Evolutionary conservation across 2,113 vertebrate genomes (phyloP).

Genomic region (Pica pica): DNA sequence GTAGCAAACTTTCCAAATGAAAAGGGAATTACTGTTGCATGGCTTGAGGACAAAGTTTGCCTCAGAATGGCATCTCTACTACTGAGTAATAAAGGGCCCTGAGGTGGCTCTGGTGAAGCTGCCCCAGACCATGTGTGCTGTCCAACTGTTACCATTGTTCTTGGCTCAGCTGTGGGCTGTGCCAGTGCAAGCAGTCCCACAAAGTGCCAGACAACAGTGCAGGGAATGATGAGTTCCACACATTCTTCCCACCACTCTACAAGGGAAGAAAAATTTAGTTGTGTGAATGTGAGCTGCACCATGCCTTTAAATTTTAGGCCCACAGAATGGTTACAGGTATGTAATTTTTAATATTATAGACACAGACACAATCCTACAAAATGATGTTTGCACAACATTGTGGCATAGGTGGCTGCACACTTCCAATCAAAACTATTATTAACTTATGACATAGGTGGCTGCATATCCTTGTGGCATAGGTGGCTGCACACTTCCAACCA

Average conservation of each 20-base stretch:
- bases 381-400: background rate
- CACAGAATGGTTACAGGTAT: background rate
- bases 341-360: background rate
- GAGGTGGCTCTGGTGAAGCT: background rate
- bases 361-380: background rate
- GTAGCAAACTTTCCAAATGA: background rate
- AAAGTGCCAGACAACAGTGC: background rate
- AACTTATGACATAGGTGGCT: background rate
- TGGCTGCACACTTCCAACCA: background rate
- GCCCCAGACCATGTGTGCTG: background rate
- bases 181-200: background rate
- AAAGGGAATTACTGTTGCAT: background rate
- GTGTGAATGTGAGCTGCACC: rapidly evolving
- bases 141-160: rapidly evolving
- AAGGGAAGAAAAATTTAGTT: background rate
- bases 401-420: background rate
- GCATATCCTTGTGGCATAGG: background rate
- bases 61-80: background rate
- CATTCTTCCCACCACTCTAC: background rate
- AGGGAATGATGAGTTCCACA: background rate
- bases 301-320: background rate
- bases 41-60: background rate
- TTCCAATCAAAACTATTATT: background rate
- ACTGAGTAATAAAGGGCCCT: background rate
- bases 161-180: background rate